phyloP scores from a whole-genome alignment of 2,888 invertebrate genomes.

The Griposia aprilina region DNA sequence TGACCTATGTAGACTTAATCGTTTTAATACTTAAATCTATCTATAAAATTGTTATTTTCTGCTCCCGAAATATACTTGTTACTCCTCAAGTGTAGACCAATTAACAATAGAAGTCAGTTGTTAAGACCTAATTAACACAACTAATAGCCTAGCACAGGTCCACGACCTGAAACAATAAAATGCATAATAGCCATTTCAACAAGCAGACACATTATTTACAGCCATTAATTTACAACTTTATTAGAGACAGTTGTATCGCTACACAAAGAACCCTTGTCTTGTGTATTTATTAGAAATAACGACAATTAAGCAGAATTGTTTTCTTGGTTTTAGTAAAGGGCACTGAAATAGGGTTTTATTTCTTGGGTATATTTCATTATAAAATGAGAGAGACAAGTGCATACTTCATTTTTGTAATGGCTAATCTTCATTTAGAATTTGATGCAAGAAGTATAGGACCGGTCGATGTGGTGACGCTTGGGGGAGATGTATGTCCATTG shows the following conservation, averaged over 20 bases:
- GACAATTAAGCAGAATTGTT: slow-evolving; percentile 40
- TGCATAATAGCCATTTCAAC: slow-evolving; percentile 48
- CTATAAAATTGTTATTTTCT: background rate
- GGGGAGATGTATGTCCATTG: no score
- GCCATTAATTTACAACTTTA: slow-evolving; percentile 51
- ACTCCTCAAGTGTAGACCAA: background rate
- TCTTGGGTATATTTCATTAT: background rate
- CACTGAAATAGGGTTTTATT: background rate
- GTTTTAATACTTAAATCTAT: no score
- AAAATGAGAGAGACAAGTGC: background rate
- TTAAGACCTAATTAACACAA: slow-evolving; percentile 20
- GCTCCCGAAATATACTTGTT: background rate
- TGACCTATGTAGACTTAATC: no score
- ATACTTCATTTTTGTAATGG: background rate
- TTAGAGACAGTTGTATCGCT: slow-evolving; percentile 30
- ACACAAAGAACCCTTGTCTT: slow-evolving; percentile 53
- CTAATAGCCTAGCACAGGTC: slow-evolving; percentile 19
- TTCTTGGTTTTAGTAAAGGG: slow-evolving; percentile 2
- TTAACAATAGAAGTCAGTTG: slow-evolving; percentile 26
- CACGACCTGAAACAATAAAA: slow-evolving; percentile 49
- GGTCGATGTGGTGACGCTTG: background rate
- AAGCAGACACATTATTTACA: slow-evolving; percentile 54
- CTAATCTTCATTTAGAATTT: background rate
- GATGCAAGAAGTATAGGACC: no score
- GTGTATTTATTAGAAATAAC: slow-evolving; percentile 50